A percentile compares a stretch with the other conserved stretches of the same genome.
Conservation (phyloP, 37 sponge, comb jelly and placozoan genomes). For the Chondrilla cf. caribensis region DNA sequence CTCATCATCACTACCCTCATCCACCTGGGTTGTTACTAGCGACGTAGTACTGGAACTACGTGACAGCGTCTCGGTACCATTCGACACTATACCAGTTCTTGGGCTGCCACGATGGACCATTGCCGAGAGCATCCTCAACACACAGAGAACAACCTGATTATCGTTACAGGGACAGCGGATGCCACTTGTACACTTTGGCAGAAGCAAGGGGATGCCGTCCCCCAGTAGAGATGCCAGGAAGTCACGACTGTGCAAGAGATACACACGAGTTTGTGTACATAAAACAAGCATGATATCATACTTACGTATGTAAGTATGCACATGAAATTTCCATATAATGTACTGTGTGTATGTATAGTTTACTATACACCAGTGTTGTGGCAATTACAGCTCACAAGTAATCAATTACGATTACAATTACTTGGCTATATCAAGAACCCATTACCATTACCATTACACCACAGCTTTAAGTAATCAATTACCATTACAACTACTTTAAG, state of each 20-base stretch:
- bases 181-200: background rate
- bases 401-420: too few relatives aligned
- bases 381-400: too few relatives aligned
- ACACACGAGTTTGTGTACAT: too few relatives aligned
- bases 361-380: too few relatives aligned
- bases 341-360: too few relatives aligned
- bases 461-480: too few relatives aligned
- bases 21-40: background rate
- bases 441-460: too few relatives aligned
- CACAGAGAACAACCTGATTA: background rate
- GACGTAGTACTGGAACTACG: constrained; percentile 20
- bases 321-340: too few relatives aligned
- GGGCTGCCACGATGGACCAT: background rate
- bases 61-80: background rate
- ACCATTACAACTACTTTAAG: too few relatives aligned
- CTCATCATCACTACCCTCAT: background rate
- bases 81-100: background rate
- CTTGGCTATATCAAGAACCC: too few relatives aligned
- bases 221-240: background rate
- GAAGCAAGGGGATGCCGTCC: background rate
- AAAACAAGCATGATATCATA: too few relatives aligned
- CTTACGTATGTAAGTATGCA: too few relatives aligned
- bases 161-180: background rate
- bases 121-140: background rate
- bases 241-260: background rate